Evolutionary conservation across 1,140 invertebrate genomes (phyloP).

Genomic region (Thalassaphorura encarpata): DNA sequence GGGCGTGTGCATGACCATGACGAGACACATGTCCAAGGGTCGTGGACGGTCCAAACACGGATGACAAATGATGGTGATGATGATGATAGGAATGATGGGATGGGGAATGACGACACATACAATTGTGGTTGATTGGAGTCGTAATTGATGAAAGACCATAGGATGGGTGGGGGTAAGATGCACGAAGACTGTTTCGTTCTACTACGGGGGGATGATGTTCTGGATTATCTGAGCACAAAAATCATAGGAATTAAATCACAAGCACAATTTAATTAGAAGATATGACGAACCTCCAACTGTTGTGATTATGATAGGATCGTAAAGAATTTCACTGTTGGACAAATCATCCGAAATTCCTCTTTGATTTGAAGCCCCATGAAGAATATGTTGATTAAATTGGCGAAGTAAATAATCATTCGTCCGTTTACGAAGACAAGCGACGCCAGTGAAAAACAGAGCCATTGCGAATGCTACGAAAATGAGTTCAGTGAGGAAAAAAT

Average conservation of each 20-base stretch:
- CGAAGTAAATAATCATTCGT: constrained; percentile 25
- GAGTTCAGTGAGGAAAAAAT: constrained; percentile 27
- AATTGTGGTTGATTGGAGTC: not conserved
- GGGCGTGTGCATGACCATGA: not conserved
- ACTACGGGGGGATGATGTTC: not conserved
- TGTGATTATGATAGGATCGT: not conserved
- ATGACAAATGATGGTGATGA: not conserved
- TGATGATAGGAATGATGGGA: not conserved
- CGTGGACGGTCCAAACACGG: not conserved
- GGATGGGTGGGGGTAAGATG: not conserved
- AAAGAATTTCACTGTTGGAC: not conserved
- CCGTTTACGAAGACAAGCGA: constrained; percentile 24
- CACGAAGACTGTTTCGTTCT: not conserved
- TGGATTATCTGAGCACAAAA: constrained; percentile 7
- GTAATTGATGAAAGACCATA: not conserved
- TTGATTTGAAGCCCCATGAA: no score
- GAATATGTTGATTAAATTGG: constrained; percentile 27
- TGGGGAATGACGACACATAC: not conserved
- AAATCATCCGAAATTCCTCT: no score
- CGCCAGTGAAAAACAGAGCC: constrained; percentile 23
- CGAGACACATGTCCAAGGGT: no score
- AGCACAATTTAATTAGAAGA: constrained; percentile 6
- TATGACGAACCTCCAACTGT: not conserved
- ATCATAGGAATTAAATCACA: no score
- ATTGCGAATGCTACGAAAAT: constrained; percentile 26